Evolutionary conservation across 2,113 vertebrate species (phyloP), one percentile per base, ranked within the genome.

Genomic region (Mastomys coucha): DNA sequence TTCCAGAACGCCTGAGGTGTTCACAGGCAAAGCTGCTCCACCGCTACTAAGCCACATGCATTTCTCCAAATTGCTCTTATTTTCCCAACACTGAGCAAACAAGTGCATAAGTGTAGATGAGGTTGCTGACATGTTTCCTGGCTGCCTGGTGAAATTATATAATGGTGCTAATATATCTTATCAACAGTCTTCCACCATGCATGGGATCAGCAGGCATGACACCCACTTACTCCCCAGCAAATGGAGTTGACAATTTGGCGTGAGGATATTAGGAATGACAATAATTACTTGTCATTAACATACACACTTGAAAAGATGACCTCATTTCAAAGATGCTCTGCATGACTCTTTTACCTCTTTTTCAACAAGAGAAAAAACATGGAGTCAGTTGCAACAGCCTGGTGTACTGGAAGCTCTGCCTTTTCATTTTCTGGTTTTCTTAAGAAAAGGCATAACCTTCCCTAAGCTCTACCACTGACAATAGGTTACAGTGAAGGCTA

Each of bases 1-100:
- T 98, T 98, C 98, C 98, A 98, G 98, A 98, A 98, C 0, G 96
- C 98, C 98, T 0, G 36, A 94, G 98, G 98, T 98, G 97, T 39
- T 96, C 96, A 92, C 96, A 84, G 6, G 0, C 33, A 93, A 95
- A 97, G 98, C 2, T 2, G 93, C 96, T 95, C 96, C 12, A 3
- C 84, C 94, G 80, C 96, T 87, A 81, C 96, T 72, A 90, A 98
- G 94, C 96, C 96, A 82, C 92, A 91, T 84, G 94, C 97, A 85
- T 97, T 88, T 93, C 96, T 97, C 97, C 93, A 98, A 94, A 96
- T 80, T 97, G 98, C 93, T 96, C 97, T 97, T 89, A 6, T 82
- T 96, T 97, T 96, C 77, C 80, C 73, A 0, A 26, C 10, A 0
- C 70, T 24, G 49, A 77, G 81, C 73, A 77, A 51, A 82, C 92